These are phyloP conservation scores for Dione vanillae DNA, from an alignment of 2,888 invertebrate genomes.

Conservation along the genomic window DNA sequence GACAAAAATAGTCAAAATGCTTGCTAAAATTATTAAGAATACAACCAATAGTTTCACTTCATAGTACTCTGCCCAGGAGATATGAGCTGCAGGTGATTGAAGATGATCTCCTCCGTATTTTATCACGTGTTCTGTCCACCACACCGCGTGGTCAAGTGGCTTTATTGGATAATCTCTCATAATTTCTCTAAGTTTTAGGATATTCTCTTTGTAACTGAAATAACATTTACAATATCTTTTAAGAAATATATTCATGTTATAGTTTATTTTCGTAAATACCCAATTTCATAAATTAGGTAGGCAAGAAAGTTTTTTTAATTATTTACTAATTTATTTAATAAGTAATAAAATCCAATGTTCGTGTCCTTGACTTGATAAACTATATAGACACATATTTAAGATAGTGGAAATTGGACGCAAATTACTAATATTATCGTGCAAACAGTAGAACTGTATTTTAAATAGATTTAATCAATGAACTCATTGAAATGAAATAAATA, in stretches of 20 bases:
- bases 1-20: conserved; percentile 11
- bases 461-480: too few species aligned
- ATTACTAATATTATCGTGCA: too few species aligned
- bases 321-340: too few species aligned
- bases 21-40: conserved; percentile 20
- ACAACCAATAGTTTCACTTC: conserved; percentile 40
- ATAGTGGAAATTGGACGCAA: too few species aligned
- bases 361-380: too few species aligned
- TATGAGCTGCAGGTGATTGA: conserved; percentile 39
- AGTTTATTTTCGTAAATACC: too few species aligned
- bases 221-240: conserved; percentile 13
- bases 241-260: background rate
- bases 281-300: too few species aligned
- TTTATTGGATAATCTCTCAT: conserved; percentile 46
- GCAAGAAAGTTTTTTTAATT: too few species aligned
- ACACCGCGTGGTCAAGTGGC: conserved; percentile 46
- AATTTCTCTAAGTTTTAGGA: conserved; percentile 32
- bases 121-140: conserved; percentile 48
- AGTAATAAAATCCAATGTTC: too few species aligned
- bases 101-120: conserved; percentile 45
- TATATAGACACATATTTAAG: too few species aligned
- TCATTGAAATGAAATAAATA: background rate
- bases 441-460: too few species aligned
- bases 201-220: conserved; percentile 47
- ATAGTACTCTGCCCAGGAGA: conserved; percentile 39